phyloP scores from a whole-genome alignment of 2,888 invertebrate genomes.

The Phorcus lineatus region DNA sequence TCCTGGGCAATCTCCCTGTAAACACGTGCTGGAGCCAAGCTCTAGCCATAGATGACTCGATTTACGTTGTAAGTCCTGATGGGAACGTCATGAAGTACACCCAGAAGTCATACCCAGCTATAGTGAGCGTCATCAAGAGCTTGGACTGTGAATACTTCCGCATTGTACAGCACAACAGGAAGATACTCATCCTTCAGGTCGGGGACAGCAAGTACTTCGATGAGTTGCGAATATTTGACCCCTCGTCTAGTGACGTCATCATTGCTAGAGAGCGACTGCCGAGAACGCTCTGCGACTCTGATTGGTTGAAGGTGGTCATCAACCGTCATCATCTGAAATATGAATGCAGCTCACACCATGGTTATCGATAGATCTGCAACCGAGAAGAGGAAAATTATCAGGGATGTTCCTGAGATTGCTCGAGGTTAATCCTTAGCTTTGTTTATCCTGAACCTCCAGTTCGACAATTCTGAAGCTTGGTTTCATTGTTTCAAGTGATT shows the following conservation, averaged over 20 bases:
- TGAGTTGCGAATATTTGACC: conserved; percentile 35
- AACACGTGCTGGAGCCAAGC: conserved; percentile 43
- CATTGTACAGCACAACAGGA: conserved; percentile 39
- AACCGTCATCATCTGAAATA: conserved; percentile 44
- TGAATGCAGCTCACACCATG: conserved; percentile 34
- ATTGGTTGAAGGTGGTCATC: conserved; percentile 46
- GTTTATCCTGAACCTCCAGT: no score
- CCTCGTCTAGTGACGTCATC: not conserved
- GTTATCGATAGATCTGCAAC: not conserved
- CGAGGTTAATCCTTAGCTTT: no score
- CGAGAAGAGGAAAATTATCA: no score
- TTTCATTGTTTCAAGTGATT: no score
- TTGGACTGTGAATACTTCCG: conserved; percentile 43
- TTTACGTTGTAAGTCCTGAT: conserved; percentile 43
- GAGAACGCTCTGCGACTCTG: conserved; percentile 42
- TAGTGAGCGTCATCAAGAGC: conserved; percentile 39
- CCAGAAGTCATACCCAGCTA: conserved; percentile 31
- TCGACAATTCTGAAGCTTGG: no score
- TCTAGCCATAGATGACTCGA: conserved; percentile 38
- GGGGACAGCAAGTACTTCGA: conserved; percentile 43
- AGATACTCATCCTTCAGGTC: conserved; percentile 40
- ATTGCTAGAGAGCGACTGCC: conserved; percentile 41
- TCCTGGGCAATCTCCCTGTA: conserved; percentile 34
- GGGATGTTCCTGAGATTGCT: no score
- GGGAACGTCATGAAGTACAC: conserved; percentile 40